Percentiles rank a stretch among this genome's conserved stretches.
Conservation (phyloP, 2,888 invertebrate genomes). For the Agrochola lychnidis region DNA sequence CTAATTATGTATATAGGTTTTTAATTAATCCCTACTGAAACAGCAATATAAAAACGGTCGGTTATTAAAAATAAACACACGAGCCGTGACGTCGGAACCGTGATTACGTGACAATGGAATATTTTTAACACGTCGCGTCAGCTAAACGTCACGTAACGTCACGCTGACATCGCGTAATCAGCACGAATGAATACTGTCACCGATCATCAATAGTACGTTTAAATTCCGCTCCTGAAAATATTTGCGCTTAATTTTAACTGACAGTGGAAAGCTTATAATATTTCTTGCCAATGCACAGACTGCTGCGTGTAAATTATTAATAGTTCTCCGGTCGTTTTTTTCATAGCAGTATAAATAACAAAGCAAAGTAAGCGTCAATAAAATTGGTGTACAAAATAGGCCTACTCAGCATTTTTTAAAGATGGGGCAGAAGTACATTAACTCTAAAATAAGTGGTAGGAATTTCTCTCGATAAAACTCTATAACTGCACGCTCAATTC, state of each 20-base stretch:
- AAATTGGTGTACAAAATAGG: neutral
- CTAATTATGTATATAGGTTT: neutral
- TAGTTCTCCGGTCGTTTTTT: neutral
- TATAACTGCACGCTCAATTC: no score
- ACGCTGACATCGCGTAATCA: conserved; percentile 31
- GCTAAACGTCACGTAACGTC: conserved; percentile 23
- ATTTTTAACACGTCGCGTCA: conserved; percentile 42
- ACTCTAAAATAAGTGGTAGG: no score
- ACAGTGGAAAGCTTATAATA: neutral
- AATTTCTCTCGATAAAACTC: no score
- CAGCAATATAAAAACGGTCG: neutral
- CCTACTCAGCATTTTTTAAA: no score
- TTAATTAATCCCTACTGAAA: neutral
- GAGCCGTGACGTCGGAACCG: neutral
- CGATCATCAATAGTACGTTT: conserved; percentile 38
- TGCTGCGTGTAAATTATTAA: neutral
- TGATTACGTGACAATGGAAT: conserved; percentile 29
- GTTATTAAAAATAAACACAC: conserved; percentile 32
- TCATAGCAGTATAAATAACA: neutral
- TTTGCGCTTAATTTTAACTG: conserved; percentile 30
- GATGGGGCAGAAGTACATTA: no score
- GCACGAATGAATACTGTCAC: conserved; percentile 40
- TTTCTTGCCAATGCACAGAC: neutral
- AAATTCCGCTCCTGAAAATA: conserved; percentile 39
- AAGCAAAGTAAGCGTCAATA: no score